phyloP scores from a whole-genome alignment of 2,797 vertebrate species.

The Poeciliopsis presidionis region DNA sequence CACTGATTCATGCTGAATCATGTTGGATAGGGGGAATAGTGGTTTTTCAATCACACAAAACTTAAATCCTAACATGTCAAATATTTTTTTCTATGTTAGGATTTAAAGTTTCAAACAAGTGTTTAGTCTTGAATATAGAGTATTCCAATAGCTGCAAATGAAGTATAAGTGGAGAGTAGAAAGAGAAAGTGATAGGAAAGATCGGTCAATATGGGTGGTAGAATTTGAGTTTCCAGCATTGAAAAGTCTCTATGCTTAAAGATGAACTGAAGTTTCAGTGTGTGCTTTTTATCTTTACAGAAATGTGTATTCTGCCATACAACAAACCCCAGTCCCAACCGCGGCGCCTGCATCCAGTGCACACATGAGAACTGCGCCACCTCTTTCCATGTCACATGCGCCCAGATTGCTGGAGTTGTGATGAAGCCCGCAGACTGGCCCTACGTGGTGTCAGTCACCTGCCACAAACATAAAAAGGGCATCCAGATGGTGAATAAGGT shows the following conservation, averaged over 20 bases:
- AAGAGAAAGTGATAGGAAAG: not conserved
- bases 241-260: not conserved
- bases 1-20: not conserved
- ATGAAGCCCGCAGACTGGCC: constrained; percentile 97
- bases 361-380: constrained; percentile 92
- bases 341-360: constrained; percentile 94
- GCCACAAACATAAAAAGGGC: constrained; percentile 87
- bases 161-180: not conserved
- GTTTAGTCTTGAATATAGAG: not conserved
- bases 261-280: not conserved
- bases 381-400: constrained; percentile 97
- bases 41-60: not conserved
- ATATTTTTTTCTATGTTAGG: not conserved
- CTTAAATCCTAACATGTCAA: not conserved
- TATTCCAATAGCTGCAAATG: not conserved
- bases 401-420: constrained; percentile 89
- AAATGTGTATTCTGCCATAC: constrained; percentile 93
- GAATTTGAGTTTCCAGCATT: not conserved
- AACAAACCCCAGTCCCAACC: constrained; percentile 79
- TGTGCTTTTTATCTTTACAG: constrained; percentile 69
- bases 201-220: not conserved
- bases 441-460: constrained; percentile 93
- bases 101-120: not conserved
- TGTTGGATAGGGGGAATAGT: not conserved
- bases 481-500: constrained; percentile 71